Percentiles rank a stretch among this genome's conserved stretches.
Evolutionary conservation across 2,888 invertebrate species (phyloP).

Genomic region (Saturnia japonica): DNA sequence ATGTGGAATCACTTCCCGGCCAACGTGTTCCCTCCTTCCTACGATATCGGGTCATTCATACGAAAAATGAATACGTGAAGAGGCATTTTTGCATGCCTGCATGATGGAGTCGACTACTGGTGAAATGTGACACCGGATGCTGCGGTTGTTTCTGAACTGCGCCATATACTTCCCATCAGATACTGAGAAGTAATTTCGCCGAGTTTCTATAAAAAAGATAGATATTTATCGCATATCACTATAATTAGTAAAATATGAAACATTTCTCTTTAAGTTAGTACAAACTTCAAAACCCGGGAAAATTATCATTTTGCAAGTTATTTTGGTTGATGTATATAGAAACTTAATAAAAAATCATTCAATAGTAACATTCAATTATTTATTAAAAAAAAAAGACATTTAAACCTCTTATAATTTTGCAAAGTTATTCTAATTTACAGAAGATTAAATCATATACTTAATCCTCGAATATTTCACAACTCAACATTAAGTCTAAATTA

Average conservation of each 20-base stretch:
- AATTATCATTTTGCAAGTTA: too few species aligned
- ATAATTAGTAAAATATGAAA: background rate
- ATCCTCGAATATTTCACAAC: background rate
- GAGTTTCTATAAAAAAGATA: too few species aligned
- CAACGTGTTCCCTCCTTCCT: too few species aligned
- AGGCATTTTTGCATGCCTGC: too few species aligned
- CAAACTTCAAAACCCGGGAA: background rate
- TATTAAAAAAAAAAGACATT: background rate
- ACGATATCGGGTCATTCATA: too few species aligned
- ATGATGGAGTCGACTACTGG: too few species aligned
- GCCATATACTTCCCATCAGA: too few species aligned
- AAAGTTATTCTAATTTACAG: background rate
- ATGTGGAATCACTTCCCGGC: too few species aligned
- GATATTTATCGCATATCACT: background rate
- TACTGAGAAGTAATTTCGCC: too few species aligned
- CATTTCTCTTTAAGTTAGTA: background rate
- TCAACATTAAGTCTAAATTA: conserved; percentile 17
- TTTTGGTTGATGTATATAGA: background rate
- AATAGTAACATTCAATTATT: background rate
- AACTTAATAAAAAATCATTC: background rate
- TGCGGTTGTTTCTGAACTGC: too few species aligned
- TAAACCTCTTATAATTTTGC: background rate
- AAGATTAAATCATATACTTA: background rate
- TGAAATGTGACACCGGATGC: too few species aligned
- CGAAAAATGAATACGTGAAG: too few species aligned